phyloP scores from a whole-genome alignment of 2,797 vertebrate species.

The Crax fasciolata region DNA sequence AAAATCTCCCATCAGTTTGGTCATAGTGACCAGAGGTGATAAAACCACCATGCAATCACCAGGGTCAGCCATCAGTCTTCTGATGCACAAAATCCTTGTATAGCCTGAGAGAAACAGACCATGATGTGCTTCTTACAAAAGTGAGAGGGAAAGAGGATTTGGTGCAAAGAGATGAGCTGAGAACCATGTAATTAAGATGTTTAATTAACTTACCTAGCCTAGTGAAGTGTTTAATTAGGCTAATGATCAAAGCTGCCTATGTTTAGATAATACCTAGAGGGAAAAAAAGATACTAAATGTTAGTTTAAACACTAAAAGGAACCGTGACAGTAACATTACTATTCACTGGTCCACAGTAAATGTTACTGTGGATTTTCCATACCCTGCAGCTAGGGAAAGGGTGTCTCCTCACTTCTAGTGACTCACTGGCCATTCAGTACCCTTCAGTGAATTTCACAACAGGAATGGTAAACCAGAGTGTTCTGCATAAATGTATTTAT shows the following conservation, averaged over 20 bases:
- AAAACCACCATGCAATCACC: not conserved
- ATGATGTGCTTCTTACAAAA: not conserved
- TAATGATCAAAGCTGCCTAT: not conserved
- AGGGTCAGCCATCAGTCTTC: not conserved
- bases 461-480: not conserved
- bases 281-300: not conserved
- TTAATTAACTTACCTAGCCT: not conserved
- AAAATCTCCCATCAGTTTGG: not conserved
- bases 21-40: not conserved
- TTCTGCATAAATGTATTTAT: not conserved
- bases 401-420: not conserved
- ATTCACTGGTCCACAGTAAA: not conserved
- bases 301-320: not conserved
- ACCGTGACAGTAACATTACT: rapidly evolving
- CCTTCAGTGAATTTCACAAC: not conserved
- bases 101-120: not conserved
- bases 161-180: not conserved
- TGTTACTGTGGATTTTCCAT: not conserved
- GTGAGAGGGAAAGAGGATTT: not conserved
- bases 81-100: not conserved
- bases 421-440: not conserved
- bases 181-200: not conserved
- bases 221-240: conserved; percentile 1
- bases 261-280: not conserved
- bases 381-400: not conserved